Evolutionary conservation across 2,888 invertebrate genomes (phyloP).

Genomic region (Erpobdella octoculata): DNA sequence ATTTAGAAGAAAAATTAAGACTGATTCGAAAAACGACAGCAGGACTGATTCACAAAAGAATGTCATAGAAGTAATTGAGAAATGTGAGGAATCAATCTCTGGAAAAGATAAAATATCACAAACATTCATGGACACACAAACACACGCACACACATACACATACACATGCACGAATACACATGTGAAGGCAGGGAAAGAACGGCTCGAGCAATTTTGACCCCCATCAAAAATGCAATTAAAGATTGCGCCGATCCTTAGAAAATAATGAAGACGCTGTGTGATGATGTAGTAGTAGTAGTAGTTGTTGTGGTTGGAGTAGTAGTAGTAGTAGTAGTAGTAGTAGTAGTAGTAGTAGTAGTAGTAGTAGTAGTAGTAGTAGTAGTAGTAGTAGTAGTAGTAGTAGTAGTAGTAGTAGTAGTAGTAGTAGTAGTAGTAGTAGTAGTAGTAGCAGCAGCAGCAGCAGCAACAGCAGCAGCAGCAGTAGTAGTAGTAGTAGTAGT

Average conservation of each 20-base stretch:
- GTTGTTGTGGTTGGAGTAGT: not conserved
- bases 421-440: not conserved
- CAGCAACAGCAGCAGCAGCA: not conserved
- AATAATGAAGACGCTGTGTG: slow-evolving; percentile 21
- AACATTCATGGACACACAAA: too few species aligned
- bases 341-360: not conserved
- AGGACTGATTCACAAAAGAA: too few species aligned
- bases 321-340: not conserved
- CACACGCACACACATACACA: too few species aligned
- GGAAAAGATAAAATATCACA: too few species aligned
- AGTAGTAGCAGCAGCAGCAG: not conserved
- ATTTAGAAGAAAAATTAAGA: not conserved
- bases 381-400: not conserved
- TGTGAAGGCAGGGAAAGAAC: not conserved
- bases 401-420: not conserved
- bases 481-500: not conserved
- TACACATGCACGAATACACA: too few species aligned
- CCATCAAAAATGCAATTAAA: slow-evolving; percentile 28
- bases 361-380: not conserved
- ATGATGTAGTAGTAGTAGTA: slow-evolving; percentile 2
- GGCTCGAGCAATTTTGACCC: not conserved
- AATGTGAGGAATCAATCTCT: too few species aligned
- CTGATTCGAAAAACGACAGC: not conserved
- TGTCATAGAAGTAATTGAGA: too few species aligned
- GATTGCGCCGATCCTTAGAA: slow-evolving; percentile 15